Percentiles rank a stretch among this genome's conserved stretches.
Conservation (phyloP, 2,888 invertebrate genomes). For the Helleia helle region DNA sequence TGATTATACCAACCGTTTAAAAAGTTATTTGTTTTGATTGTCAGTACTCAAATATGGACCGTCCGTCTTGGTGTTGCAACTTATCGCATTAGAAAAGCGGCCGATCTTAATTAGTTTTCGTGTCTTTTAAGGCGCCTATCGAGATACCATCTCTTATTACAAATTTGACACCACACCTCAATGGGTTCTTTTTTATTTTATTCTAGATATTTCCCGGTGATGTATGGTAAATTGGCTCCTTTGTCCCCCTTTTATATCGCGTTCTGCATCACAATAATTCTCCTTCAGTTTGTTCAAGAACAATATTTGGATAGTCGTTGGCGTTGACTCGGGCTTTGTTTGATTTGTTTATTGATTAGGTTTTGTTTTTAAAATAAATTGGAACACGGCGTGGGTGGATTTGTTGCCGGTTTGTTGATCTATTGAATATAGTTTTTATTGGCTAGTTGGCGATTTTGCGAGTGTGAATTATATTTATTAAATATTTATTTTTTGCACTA, state of each 20-base stretch:
- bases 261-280: constrained; percentile 69
- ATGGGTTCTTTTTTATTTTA: constrained; percentile 63
- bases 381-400: constrained; percentile 48
- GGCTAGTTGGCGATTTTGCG: no score
- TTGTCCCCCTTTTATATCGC: constrained; percentile 64
- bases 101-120: constrained; percentile 74
- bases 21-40: constrained; percentile 73
- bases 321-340: constrained; percentile 37
- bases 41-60: constrained; percentile 63
- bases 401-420: no score
- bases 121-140: constrained; percentile 68
- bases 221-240: constrained; percentile 71
- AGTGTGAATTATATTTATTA: no score
- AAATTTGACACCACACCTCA: constrained; percentile 60
- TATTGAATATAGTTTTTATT: no score
- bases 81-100: constrained; percentile 70
- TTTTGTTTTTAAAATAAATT: constrained; percentile 53
- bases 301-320: constrained; percentile 55
- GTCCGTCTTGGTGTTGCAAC: constrained; percentile 54
- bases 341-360: constrained; percentile 59
- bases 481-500: no score
- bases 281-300: constrained; percentile 49
- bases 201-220: constrained; percentile 60
- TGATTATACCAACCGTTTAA: no score
- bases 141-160: constrained; percentile 67